phyloP scores from a whole-genome alignment of 2,888 invertebrate species.

The Formica aserva region DNA sequence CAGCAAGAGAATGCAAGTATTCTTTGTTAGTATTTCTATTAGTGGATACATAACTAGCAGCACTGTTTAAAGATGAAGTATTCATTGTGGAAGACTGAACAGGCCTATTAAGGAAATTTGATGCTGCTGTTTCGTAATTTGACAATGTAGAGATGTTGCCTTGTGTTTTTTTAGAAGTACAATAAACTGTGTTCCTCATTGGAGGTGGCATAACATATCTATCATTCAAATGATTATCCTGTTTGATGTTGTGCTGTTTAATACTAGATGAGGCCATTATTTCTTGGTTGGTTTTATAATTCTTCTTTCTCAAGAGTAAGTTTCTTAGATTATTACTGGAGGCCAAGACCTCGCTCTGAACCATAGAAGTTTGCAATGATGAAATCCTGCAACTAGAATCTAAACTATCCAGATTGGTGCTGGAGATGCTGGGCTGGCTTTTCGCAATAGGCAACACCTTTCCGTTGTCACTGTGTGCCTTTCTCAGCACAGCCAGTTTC shows the following conservation, averaged over 20 bases:
- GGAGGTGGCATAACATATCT: conserved; percentile 78
- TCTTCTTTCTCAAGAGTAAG: conserved; percentile 58
- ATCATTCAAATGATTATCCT: conserved; percentile 45
- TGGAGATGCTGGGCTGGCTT: conserved; percentile 75
- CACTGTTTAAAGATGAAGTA: not conserved
- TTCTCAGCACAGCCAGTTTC: conserved; percentile 68
- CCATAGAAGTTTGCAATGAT: conserved; percentile 61
- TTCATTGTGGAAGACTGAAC: not conserved
- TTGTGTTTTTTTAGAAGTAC: not conserved
- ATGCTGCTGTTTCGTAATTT: not conserved
- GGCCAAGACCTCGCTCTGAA: conserved; percentile 78
- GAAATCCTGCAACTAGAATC: conserved; percentile 65
- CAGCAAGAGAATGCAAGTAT: not conserved
- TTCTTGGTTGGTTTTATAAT: not conserved
- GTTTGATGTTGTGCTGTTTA: conserved; percentile 54
- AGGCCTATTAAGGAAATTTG: not conserved
- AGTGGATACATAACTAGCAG: not conserved
- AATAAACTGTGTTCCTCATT: conserved; percentile 23
- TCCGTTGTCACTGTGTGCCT: conserved; percentile 19
- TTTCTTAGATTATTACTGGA: conserved; percentile 79
- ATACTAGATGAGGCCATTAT: conserved; percentile 76
- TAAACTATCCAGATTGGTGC: conserved; percentile 71
- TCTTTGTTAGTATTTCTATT: not conserved
- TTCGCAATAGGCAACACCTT: not conserved
- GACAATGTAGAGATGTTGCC: not conserved